Evolutionary conservation across 2,797 vertebrate genomes (phyloP), one percentile per base, ranked within the genome.

Genomic region (Malacoraja senta): DNA sequence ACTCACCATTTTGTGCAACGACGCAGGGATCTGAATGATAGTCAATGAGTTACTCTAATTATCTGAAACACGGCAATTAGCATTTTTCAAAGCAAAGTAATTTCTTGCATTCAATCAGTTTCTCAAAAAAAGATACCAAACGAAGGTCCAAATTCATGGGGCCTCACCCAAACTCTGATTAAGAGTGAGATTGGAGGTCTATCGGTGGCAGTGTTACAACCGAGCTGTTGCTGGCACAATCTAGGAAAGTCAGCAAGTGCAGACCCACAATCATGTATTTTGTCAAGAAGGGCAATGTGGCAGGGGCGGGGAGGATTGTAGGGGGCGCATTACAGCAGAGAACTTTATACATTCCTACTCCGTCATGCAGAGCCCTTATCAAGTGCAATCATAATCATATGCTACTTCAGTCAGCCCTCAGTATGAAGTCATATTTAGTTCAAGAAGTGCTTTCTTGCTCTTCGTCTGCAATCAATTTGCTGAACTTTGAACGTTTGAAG

Each of bases 1-100:
- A 94, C 98, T 98, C 94, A 99, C 98, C 96, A 99, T 97, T 95
- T 98, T 98, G 96, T 99, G 98, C 94, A 99, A 94, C 0, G 96
- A 96, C 93, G 96, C 97, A 4, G 99, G 98, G 94, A 99, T 97
- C 99, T 99, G 94, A 94, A 93, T 0, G 94, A 93, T 94, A 91
- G 26, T 91, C 72, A 29, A 53, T 19, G 38, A 72, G 32, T 91
- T 91, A 91, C 26, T 72, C 90, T 29, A 80, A 13, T 17, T 24
- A 1, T 26, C 10, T 13, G 10, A 79, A 61, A 58, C 10, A 61
- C 7, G 53, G 29, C 1, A 53, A 26, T 32, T 15, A 38, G 15
- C 79, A 76, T 29, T 78, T 93, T n/a, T 79, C 17, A 58, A 19
- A 13, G 38, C 72, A 61, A 0, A 72, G 44, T 4, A 12, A 12